These are phyloP conservation scores for Brachionus plicatilis DNA, from an alignment of 1,140 invertebrate genomes.

Conservation along the genomic window DNA sequence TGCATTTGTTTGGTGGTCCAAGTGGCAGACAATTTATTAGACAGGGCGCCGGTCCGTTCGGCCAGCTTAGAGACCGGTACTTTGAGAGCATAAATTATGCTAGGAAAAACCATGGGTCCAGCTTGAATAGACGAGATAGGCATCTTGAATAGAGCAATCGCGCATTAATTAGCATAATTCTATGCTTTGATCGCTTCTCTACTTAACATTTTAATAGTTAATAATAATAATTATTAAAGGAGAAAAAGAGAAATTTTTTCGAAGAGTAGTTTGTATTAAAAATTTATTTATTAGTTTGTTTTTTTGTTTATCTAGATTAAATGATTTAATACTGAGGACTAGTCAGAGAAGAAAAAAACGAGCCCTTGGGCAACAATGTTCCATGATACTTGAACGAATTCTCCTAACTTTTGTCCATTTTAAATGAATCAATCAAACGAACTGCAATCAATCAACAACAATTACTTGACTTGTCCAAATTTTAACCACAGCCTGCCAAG, in stretches of 20 bases:
- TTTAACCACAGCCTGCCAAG: background rate
- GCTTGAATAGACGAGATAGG: background rate
- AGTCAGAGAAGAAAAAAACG: background rate
- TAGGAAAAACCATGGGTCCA: background rate
- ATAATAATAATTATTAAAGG: background rate
- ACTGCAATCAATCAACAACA: background rate
- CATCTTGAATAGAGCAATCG: background rate
- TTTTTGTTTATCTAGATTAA: background rate
- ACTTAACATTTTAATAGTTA: constrained; percentile 2
- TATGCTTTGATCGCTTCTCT: background rate
- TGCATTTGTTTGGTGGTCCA: too few relatives aligned
- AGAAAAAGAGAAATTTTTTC: background rate
- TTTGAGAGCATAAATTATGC: background rate
- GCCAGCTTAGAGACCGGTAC: background rate
- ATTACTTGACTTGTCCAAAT: constrained; percentile 8
- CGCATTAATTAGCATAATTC: background rate
- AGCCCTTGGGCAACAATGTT: background rate
- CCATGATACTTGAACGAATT: background rate
- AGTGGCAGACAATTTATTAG: background rate
- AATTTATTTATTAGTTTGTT: background rate
- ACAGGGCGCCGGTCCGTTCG: background rate
- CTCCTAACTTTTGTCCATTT: background rate
- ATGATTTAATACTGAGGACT: background rate
- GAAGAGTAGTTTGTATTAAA: background rate
- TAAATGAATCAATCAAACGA: constrained; percentile 38